phyloP scores from a whole-genome alignment of 2,888 invertebrate species.

The Scaptomyza tumidula region DNA sequence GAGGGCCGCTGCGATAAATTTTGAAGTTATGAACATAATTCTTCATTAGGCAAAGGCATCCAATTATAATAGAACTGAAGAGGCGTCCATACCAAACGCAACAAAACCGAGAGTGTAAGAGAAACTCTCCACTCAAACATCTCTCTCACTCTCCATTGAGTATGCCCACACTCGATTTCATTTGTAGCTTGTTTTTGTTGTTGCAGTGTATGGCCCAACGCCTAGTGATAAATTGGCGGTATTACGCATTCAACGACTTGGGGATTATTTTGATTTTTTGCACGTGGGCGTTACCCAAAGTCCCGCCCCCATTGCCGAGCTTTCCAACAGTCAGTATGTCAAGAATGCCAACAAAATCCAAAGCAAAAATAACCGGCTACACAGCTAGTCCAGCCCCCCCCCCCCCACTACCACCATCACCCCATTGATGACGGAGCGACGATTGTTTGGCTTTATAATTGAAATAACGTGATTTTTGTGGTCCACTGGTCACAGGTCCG shows the following conservation, averaged over 20 bases:
- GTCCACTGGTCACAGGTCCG: constrained; percentile 57
- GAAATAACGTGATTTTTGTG: constrained; percentile 81
- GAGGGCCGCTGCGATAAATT: constrained; percentile 74
- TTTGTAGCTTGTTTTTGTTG: constrained; percentile 11
- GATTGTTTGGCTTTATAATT: constrained; percentile 75
- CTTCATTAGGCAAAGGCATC: constrained; percentile 76
- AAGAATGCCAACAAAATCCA: constrained; percentile 64
- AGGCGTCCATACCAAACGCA: constrained; percentile 38
- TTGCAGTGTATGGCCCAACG: not conserved
- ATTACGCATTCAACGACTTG: constrained; percentile 65
- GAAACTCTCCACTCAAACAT: constrained; percentile 15
- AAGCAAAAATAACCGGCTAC: constrained; percentile 36
- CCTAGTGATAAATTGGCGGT: constrained; percentile 74
- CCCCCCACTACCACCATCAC: not conserved
- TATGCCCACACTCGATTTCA: constrained; percentile 58
- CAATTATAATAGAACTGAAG: constrained; percentile 71
- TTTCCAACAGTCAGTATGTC: constrained; percentile 35
- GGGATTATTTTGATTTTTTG: constrained; percentile 66
- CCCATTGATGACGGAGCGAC: constrained; percentile 53
- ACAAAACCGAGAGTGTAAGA: constrained; percentile 49
- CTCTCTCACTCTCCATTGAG: constrained; percentile 8
- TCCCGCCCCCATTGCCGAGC: constrained; percentile 29
- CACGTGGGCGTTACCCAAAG: constrained; percentile 66
- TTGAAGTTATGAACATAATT: constrained; percentile 80
- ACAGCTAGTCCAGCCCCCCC: constrained; percentile 2